Percentiles rank a stretch among this genome's conserved stretches.
Conservation (phyloP, 2,888 invertebrate genomes). For the Aricia artaxerxes region DNA sequence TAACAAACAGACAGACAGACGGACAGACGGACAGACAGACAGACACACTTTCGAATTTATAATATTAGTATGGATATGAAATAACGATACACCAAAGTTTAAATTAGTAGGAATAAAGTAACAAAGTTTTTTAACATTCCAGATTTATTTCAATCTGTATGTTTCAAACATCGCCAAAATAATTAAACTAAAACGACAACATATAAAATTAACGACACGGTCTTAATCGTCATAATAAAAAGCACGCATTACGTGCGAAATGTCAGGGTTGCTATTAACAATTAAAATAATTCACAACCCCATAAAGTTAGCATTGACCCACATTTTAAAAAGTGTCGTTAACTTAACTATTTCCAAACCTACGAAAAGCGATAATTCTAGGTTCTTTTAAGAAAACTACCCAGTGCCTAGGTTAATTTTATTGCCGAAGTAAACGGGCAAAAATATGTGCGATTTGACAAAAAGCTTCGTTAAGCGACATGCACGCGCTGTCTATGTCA, state of each 20-base stretch:
- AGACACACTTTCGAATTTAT: too few species aligned
- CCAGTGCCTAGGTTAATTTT: not conserved
- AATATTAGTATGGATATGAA: too few species aligned
- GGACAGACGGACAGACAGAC: too few species aligned
- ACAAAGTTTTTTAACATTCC: not conserved
- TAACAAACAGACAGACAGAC: too few species aligned
- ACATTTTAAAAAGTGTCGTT: not conserved
- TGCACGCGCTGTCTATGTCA: too few species aligned
- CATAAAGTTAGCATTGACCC: slow-evolving; percentile 14
- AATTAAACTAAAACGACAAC: slow-evolving; percentile 3
- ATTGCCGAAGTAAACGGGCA: not conserved
- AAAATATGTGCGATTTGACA: too few species aligned
- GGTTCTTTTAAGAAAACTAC: not conserved
- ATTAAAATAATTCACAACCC: slow-evolving; percentile 6
- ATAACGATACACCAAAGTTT: not conserved
- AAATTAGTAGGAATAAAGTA: not conserved
- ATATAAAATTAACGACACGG: slow-evolving; percentile 13
- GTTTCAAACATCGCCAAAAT: not conserved
- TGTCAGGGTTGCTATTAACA: slow-evolving; percentile 1
- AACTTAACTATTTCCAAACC: not conserved
- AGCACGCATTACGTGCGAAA: slow-evolving; percentile 3
- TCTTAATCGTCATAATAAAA: slow-evolving; percentile 11
- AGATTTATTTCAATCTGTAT: not conserved
- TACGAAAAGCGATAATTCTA: not conserved
- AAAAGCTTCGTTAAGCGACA: too few species aligned